phyloP scores from a whole-genome alignment of 1,140 invertebrate genomes.

The Drosophila mayri region DNA sequence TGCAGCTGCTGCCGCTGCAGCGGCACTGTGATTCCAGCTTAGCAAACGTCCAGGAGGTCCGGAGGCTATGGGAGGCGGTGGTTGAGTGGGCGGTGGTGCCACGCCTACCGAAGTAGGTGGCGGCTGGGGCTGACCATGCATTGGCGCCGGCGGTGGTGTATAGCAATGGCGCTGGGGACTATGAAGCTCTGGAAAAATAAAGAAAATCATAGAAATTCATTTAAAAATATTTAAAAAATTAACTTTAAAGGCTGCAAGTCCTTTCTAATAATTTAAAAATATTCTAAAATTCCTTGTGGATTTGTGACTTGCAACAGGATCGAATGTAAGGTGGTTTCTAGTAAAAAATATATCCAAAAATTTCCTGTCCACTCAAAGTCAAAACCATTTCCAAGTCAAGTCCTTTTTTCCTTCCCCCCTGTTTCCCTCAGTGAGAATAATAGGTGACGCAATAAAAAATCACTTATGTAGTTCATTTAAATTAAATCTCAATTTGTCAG shows the following conservation, averaged over 20 bases:
- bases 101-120: slow-evolving; percentile 17
- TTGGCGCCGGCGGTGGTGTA: slow-evolving; percentile 40
- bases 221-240: neutral
- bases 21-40: slow-evolving; percentile 72
- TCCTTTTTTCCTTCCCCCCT: neutral
- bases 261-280: neutral
- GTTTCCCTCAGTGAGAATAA: slow-evolving; percentile 1
- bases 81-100: slow-evolving; percentile 13
- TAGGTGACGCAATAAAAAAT: slow-evolving; percentile 69
- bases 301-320: neutral
- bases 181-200: slow-evolving; percentile 55
- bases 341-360: neutral
- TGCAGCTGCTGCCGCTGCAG: slow-evolving; percentile 64
- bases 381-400: neutral
- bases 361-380: neutral
- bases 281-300: too few species aligned
- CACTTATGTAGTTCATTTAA: slow-evolving; percentile 82
- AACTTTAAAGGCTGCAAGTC: neutral
- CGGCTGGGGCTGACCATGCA: slow-evolving; percentile 24
- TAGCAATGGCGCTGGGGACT: slow-evolving; percentile 65
- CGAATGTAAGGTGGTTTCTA: neutral
- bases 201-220: too few species aligned
- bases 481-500: slow-evolving; percentile 82
- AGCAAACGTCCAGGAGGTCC: slow-evolving; percentile 44
- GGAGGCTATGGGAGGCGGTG: slow-evolving; percentile 17